Evolutionary conservation across 1,140 invertebrate genomes (phyloP).

Genomic region (Leptonema lineaticorne): DNA sequence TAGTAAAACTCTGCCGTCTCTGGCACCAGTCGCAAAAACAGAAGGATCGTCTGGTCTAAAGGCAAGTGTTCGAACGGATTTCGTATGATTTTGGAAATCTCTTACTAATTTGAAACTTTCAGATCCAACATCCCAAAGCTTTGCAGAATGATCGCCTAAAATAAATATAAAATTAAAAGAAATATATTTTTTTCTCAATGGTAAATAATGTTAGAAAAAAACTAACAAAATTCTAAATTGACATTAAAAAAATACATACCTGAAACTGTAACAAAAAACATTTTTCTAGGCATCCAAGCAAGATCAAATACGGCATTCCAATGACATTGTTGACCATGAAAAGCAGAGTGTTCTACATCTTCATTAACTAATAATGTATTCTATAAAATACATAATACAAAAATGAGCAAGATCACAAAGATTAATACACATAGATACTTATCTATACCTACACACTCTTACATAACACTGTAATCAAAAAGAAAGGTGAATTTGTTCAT

Average conservation of each 20-base stretch:
- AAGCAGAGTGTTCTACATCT: slow-evolving; percentile 46
- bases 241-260: too few relatives aligned
- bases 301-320: slow-evolving; percentile 88
- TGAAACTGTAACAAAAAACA: slow-evolving; percentile 78
- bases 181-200: too few relatives aligned
- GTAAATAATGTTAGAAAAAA: too few relatives aligned
- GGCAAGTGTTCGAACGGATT: slow-evolving; percentile 77
- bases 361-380: slow-evolving; percentile 47
- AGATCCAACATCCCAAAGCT: slow-evolving; percentile 68
- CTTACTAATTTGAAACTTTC: slow-evolving; percentile 50
- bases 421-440: too few relatives aligned
- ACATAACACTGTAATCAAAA: too few relatives aligned
- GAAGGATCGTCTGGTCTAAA: slow-evolving; percentile 67
- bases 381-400: slow-evolving; percentile 34
- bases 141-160: slow-evolving; percentile 75
- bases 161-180: slow-evolving; percentile 24
- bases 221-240: too few relatives aligned
- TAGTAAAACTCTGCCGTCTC: slow-evolving; percentile 80
- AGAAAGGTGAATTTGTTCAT: too few relatives aligned
- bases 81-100: slow-evolving; percentile 70
- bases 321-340: slow-evolving; percentile 67
- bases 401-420: too few relatives aligned
- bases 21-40: slow-evolving; percentile 80
- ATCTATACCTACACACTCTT: too few relatives aligned
- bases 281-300: slow-evolving; percentile 75